Conservation (phyloP, 2,888 invertebrate species). For the Hylaea fasciaria region DNA sequence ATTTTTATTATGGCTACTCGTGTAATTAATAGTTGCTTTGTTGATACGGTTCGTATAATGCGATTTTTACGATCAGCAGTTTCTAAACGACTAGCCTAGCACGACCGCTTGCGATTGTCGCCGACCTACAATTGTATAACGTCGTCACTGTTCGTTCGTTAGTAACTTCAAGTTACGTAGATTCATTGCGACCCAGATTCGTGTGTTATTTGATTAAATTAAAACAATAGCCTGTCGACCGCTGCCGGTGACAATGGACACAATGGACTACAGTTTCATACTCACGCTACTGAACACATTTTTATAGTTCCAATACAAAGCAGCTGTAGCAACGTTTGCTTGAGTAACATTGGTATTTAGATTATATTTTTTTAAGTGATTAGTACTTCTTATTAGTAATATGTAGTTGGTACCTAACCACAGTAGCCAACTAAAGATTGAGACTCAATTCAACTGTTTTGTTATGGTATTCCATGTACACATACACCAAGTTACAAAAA, state of each 20-base stretch:
- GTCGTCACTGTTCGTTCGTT: slow-evolving; percentile 8
- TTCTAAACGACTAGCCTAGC: slow-evolving; percentile 20
- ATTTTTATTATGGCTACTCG: slow-evolving; percentile 30
- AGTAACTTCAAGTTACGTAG: slow-evolving; percentile 17
- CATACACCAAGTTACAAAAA: no score
- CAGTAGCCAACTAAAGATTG: no score
- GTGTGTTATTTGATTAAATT: slow-evolving; percentile 30
- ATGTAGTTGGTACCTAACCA: not conserved
- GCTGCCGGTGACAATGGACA: slow-evolving; percentile 20
- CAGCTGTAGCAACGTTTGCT: no score
- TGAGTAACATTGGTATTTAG: not conserved
- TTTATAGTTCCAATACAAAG: slow-evolving; percentile 3
- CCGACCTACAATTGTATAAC: slow-evolving; percentile 18
- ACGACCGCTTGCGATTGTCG: slow-evolving; percentile 24
- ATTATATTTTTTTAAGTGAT: not conserved
- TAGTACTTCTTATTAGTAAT: no score
- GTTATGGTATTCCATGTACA: no score
- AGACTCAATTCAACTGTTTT: no score
- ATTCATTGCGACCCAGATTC: slow-evolving; percentile 31
- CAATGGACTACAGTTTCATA: slow-evolving; percentile 24
- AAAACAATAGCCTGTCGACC: slow-evolving; percentile 27
- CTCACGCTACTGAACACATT: not conserved
- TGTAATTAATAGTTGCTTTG: slow-evolving; percentile 32
- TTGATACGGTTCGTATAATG: slow-evolving; percentile 30
- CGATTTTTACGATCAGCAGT: slow-evolving; percentile 32